These are phyloP conservation scores for Megalops cyprinoides DNA, from an alignment of 2,797 vertebrate species.

Conservation along the genomic window DNA sequence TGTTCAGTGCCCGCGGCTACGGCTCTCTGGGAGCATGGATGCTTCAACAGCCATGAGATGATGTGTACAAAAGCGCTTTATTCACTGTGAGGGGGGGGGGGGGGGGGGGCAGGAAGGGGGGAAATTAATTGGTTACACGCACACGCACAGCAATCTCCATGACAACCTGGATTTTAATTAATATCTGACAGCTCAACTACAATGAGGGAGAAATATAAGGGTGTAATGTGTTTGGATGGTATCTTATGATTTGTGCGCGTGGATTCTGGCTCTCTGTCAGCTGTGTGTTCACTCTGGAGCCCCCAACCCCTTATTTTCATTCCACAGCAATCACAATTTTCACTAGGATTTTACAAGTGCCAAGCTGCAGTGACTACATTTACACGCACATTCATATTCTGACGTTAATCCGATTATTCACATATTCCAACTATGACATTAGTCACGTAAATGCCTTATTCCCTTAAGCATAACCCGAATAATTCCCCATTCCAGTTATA, in stretches of 20 bases:
- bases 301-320: background rate
- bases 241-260: background rate
- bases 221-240: background rate
- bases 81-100: background rate
- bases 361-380: background rate
- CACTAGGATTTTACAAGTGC: background rate
- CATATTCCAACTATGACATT: no score
- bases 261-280: background rate
- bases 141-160: conserved; percentile 19
- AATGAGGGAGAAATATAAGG: background rate
- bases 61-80: background rate
- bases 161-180: conserved; percentile 33
- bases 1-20: background rate
- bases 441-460: no score
- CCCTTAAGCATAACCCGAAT: no score
- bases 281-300: background rate
- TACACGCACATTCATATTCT: background rate
- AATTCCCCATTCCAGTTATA: no score
- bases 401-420: no score
- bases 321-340: background rate
- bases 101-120: no score
- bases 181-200: background rate
- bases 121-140: conserved; percentile 15
- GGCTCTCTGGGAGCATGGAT: background rate
- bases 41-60: background rate